Evolutionary conservation across 1,140 invertebrate genomes (phyloP).

Genomic region (Meloidogyne floridensis): DNA sequence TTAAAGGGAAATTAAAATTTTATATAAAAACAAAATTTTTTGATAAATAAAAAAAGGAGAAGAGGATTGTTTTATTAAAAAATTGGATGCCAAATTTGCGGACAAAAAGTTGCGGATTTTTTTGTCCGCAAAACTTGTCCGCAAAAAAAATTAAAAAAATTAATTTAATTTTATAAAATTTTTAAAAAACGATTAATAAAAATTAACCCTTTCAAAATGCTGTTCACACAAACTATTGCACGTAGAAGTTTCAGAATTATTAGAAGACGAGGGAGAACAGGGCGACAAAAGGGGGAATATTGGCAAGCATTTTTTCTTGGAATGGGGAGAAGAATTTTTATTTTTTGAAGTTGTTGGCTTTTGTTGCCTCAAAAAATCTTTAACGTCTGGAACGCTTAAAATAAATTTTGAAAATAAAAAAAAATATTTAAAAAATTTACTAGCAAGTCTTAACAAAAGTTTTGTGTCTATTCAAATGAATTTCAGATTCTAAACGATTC

Average conservation of each 20-base stretch:
- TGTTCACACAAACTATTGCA: neutral
- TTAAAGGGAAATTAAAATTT: no score
- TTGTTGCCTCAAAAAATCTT: neutral
- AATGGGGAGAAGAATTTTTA: neutral
- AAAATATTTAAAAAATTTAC: constrained; percentile 43
- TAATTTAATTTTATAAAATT: neutral
- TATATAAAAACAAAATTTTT: no score
- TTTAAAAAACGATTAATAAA: no score
- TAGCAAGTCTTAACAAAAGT: constrained; percentile 54
- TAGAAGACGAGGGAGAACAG: neutral
- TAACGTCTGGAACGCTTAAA: neutral
- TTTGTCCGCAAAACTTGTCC: no score
- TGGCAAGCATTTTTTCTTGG: neutral
- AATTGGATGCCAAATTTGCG: no score
- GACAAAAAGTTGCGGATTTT: no score
- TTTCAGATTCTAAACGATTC: constrained; percentile 83
- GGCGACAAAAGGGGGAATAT: neutral
- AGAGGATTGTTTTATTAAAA: no score
- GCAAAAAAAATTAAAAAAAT: no score
- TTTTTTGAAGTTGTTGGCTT: neutral
- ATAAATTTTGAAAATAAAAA: neutral
- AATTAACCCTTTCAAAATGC: neutral
- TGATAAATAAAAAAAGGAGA: no score
- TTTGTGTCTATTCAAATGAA: constrained; percentile 75
- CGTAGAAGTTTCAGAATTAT: neutral